A percentile compares a stretch with the other conserved stretches of the same genome.
phyloP scores from a whole-genome alignment of 2,888 invertebrate genomes.

The Eilema depressum region DNA sequence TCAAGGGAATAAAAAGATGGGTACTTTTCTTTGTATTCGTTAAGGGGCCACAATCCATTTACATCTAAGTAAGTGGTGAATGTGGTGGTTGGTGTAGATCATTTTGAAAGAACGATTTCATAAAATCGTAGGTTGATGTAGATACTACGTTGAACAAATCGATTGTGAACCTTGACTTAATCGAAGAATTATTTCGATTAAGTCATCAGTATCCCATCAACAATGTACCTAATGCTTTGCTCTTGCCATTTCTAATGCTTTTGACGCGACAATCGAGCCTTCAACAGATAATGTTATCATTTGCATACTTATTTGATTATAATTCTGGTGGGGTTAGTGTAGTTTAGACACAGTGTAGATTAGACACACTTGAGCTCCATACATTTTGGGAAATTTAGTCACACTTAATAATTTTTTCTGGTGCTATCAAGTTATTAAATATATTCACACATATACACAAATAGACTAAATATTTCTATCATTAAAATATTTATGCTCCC shows the following conservation, averaged over 20 bases:
- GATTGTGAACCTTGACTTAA: constrained; percentile 14
- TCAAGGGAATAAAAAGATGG: constrained; percentile 66
- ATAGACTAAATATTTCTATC: not conserved
- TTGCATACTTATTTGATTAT: constrained; percentile 31
- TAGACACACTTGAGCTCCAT: too few relatives aligned
- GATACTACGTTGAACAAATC: constrained; percentile 10
- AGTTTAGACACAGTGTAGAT: too few relatives aligned
- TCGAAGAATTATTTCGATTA: constrained; percentile 24
- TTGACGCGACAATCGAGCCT: constrained; percentile 20
- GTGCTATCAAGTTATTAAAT: constrained; percentile 40
- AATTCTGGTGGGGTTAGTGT: too few relatives aligned
- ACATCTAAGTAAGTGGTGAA: constrained; percentile 22
- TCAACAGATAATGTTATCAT: constrained; percentile 32
- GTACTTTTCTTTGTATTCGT: constrained; percentile 59
- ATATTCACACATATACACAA: constrained; percentile 25
- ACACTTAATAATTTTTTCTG: too few relatives aligned
- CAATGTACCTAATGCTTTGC: constrained; percentile 18
- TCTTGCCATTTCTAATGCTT: constrained; percentile 28
- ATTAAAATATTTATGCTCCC: not conserved
- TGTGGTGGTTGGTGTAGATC: not conserved
- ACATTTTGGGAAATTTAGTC: too few relatives aligned
- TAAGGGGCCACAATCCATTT: constrained; percentile 21
- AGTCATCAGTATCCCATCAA: constrained; percentile 31
- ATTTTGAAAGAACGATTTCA: constrained; percentile 11
- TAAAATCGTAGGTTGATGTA: not conserved